A percentile compares a stretch with the other conserved stretches of the same genome.
phyloP scores from a whole-genome alignment of 1,140 invertebrate species.

The Mya arenaria region DNA sequence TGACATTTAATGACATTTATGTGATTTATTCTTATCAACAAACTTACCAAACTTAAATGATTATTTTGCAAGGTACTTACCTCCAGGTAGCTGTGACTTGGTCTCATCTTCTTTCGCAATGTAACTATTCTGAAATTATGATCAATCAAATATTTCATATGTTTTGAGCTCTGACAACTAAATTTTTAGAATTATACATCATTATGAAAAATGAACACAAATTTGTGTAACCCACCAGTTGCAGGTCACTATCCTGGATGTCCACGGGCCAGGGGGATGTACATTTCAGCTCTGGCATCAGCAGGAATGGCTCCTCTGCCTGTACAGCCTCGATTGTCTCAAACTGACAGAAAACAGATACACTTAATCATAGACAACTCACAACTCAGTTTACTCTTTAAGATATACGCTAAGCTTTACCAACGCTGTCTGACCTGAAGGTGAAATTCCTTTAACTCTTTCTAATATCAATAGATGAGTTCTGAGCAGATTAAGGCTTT shows the following conservation, averaged over 20 bases:
- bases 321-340: conserved; percentile 75
- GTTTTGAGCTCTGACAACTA: too few species aligned
- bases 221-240: conserved; percentile 70
- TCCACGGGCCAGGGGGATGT: conserved; percentile 78
- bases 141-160: too few species aligned
- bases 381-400: too few species aligned
- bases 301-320: conserved; percentile 78
- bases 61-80: conserved; percentile 66
- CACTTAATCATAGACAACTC: not conserved
- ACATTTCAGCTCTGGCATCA: conserved; percentile 79
- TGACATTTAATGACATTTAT: too few species aligned
- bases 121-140: conserved; percentile 69
- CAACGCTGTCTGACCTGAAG: too few species aligned
- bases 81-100: conserved; percentile 74
- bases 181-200: too few species aligned
- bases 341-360: conserved; percentile 70
- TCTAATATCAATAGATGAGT: too few species aligned
- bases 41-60: too few species aligned
- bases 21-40: too few species aligned
- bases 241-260: conserved; percentile 74
- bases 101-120: conserved; percentile 71
- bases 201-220: conserved; percentile 43
- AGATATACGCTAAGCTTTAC: too few species aligned
- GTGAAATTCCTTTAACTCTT: too few species aligned
- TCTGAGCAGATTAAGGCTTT: too few species aligned